Conservation (phyloP, 2,797 vertebrate genomes). For the Centropyge bicolor region DNA sequence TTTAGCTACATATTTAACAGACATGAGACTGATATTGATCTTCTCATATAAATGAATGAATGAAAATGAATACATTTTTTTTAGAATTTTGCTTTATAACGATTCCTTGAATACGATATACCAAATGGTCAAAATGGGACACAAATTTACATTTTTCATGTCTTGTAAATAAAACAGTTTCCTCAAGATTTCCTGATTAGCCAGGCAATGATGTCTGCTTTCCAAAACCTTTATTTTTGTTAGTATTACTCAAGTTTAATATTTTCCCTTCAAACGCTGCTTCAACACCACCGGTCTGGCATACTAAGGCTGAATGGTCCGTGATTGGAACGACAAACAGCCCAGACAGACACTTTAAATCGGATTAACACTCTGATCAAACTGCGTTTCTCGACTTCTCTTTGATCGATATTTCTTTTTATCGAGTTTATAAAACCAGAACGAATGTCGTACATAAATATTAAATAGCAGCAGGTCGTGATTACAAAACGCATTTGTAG, state of each 20-base stretch:
- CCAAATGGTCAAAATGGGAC: background rate
- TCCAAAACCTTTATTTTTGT: constrained; percentile 18
- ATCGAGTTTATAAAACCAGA: constrained; percentile 7
- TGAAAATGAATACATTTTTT: background rate
- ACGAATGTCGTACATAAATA: background rate
- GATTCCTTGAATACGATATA: background rate
- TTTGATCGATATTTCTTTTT: background rate
- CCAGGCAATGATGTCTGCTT: constrained; percentile 10
- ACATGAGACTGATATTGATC: background rate
- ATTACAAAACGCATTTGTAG: background rate
- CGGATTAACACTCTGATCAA: background rate
- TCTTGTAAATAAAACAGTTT: constrained; percentile 6
- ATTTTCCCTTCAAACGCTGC: constrained; percentile 11
- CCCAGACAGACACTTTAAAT: background rate
- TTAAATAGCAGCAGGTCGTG: background rate
- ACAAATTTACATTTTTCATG: background rate
- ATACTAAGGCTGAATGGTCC: constrained; percentile 20
- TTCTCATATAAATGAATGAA: background rate
- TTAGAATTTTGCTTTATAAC: too few species aligned
- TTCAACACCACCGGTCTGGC: constrained; percentile 8
- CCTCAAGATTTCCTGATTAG: constrained; percentile 6
- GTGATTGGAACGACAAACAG: constrained; percentile 41
- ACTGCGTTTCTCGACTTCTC: constrained; percentile 4
- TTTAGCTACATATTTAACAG: background rate
- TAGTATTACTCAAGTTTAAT: background rate